Percentiles rank a stretch among this genome's conserved stretches.
Evolutionary conservation across 2,113 vertebrate genomes (phyloP).

Genomic region (Microtus pennsylvanicus): DNA sequence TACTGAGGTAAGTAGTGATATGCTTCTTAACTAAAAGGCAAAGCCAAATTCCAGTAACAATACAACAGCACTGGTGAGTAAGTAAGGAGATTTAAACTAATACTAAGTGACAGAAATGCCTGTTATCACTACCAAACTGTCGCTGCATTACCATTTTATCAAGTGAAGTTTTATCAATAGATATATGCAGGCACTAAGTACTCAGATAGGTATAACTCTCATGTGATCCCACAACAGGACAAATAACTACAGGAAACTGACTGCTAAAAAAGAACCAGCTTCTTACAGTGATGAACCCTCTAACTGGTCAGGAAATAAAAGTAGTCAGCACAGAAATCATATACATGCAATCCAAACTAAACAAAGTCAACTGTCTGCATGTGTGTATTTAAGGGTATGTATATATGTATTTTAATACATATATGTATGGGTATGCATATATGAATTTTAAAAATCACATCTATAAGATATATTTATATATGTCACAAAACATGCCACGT

Average conservation of each 20-base stretch:
- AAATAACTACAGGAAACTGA: neutral
- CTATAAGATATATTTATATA: too few relatives aligned
- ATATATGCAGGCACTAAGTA: neutral
- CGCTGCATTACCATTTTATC: neutral
- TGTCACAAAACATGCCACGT: too few relatives aligned
- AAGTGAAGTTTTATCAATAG: neutral
- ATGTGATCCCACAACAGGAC: neutral
- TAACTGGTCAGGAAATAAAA: neutral
- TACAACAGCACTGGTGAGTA: neutral
- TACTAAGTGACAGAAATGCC: too few relatives aligned
- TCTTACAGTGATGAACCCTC: neutral
- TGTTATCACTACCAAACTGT: neutral
- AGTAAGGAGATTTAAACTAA: neutral
- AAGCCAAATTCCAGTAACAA: neutral
- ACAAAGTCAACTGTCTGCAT: neutral
- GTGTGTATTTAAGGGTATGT: neutral
- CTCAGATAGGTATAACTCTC: neutral
- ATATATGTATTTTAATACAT: too few relatives aligned
- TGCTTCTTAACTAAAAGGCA: neutral
- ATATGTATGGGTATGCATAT: too few relatives aligned
- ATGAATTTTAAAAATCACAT: too few relatives aligned
- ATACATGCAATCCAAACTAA: neutral
- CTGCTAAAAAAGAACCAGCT: neutral
- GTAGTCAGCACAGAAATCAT: neutral
- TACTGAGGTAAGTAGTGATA: neutral